Base-by-base conservation (phyloP, 2,888 invertebrate genomes). In the Troides oblongomaculatus region DNA sequence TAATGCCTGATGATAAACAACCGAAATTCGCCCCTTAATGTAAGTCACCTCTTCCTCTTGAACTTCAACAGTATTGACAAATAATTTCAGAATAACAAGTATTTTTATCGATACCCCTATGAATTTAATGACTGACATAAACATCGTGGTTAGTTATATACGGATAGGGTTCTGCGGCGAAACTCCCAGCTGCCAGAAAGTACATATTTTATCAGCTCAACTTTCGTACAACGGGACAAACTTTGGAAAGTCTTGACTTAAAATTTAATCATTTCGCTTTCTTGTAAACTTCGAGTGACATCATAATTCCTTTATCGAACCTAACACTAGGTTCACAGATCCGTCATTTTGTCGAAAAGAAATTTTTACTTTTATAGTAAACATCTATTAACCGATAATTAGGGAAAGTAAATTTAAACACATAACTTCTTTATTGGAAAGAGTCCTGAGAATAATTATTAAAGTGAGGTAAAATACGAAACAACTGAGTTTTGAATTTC, bases 1-100 rank as follows among this genome's bases (percentile, higher is more conserved):
- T 83, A 84, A 85, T 74, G 73, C 81, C 82, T 82, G 84, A 85
- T 83, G 82, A 84, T 84, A 85, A 88, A 85, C 84, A 86, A 85
- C 86, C 84, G 81, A 84, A 84, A 83, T 81, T 82, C 76, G 78
- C 79, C 79, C 75, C 62, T 77, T 77, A 76, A 78, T 74, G 82
- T 77, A 71, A 74, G 72, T 76, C 71, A 75, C 77, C 75, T 82
- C 84, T 75, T 73, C 81, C 72, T 83, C 77, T 76, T 57, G 75
- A 72, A 74, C 59, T 63, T 43, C 46, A 56, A 53, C 68, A 74
- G 72, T 62, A 58, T 58, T 74, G 65, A 62, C 64, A 60, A 66
- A 69, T 72, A 72, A 30, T 71, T 76, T 76, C 72, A 74, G 75
- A 76, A 76, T 75, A 77, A 74, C 73, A 73, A 76, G 71, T 75